Evolutionary conservation across 2,797 vertebrate species (phyloP), one percentile per base, ranked within the genome.

Genomic region (Aplochiton taeniatus): DNA sequence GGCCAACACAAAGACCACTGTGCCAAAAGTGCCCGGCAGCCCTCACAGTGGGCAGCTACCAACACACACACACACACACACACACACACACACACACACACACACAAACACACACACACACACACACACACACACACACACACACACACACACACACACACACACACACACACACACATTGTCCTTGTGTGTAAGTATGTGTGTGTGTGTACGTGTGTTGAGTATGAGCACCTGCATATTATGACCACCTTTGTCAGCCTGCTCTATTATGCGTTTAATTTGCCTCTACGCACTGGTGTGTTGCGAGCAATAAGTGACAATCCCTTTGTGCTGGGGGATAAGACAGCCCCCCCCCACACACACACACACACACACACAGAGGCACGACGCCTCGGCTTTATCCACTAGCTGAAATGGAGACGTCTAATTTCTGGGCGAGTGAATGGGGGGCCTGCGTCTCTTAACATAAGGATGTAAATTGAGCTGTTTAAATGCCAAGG

Each of bases 1-100:
- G 87, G 90, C 87, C 91, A 90, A 91, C 90, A 90, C 91, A 90
- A 89, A 89, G 87, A 88, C 89, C 87, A 86, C 89, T 88, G 78
- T 85, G 88, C 90, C 88, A 90, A 90, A 91, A 88, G 87, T 89
- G 89, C 77, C 88, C 85, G 88, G 86, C 89, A 90, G 83, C 83
- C 81, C 63, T 77, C 85, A 81, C 88, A 89, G 88, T 85, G 84
- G 88, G 18, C 78, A 84, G 80, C 81, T 86, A 84, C 83, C 60
- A 20, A 55, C 51, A 77, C 83, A 87, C 84, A 85, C 82, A 83
- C 58, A 20, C 56, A 45, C 56, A 31, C 20, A 47, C 18, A 61
- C 56, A 45, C 56, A 31, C 20, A 47, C 18, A 61, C 56, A 45
- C 56, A 31, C 20, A 47, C 18, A 61, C 56, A 45, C 56, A 31